Evolutionary conservation across 2,797 vertebrate genomes (phyloP).

Genomic region (Adrianichthys oophorus): DNA sequence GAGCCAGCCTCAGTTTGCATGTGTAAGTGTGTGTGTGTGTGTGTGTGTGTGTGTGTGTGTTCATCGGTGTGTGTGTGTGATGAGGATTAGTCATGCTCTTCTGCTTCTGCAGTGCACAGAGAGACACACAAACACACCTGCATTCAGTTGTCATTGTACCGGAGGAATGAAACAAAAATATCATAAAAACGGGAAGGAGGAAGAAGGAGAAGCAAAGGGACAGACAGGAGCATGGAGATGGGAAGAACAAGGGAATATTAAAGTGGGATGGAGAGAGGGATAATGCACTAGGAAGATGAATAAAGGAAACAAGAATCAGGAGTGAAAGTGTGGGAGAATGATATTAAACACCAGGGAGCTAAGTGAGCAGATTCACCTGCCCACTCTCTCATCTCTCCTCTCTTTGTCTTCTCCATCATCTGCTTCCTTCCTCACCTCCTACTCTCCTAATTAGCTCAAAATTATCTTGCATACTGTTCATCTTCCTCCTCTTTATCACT

Average conservation of each 20-base stretch:
- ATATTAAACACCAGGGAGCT: conserved; percentile 79
- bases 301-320: conserved; percentile 36
- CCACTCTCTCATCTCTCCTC: conserved; percentile 49
- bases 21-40: conserved; percentile 28
- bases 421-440: conserved; percentile 56
- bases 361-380: conserved; percentile 74
- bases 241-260: conserved; percentile 48
- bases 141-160: conserved; percentile 72
- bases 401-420: conserved; percentile 41
- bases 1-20: conserved; percentile 43
- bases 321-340: conserved; percentile 64
- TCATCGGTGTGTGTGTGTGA: conserved; percentile 36
- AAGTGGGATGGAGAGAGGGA: conserved; percentile 47
- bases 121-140: conserved; percentile 46
- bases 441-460: conserved; percentile 72
- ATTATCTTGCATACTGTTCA: conserved; percentile 66
- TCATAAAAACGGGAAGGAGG: conserved; percentile 41
- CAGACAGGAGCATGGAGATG: conserved; percentile 24
- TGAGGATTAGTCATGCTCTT: conserved; percentile 72
- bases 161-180: conserved; percentile 72
- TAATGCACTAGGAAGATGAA: conserved; percentile 44
- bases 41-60: conserved; percentile 42
- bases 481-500: conserved; percentile 51
- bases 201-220: conserved; percentile 41
- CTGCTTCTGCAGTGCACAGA: conserved; percentile 63